Evolutionary conservation across 2,888 invertebrate species (phyloP).

Genomic region (Amblyjoppa fuscipennis): DNA sequence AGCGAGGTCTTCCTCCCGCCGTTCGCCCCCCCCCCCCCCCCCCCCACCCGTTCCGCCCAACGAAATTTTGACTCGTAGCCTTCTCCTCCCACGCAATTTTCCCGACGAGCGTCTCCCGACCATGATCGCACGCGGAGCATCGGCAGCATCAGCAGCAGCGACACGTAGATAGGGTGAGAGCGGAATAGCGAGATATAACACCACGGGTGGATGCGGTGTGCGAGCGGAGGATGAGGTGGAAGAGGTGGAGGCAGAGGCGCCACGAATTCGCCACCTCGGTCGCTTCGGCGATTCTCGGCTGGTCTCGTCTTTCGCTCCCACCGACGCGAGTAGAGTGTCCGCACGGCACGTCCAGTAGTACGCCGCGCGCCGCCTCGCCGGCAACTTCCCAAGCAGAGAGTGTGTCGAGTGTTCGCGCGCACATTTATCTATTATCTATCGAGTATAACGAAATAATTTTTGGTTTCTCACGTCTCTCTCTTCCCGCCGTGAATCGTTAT

Average conservation of each 20-base stretch:
- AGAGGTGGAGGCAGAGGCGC: slow-evolving; percentile 73
- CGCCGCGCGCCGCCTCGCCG: slow-evolving; percentile 83
- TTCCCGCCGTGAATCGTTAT: background rate
- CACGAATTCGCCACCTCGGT: slow-evolving; percentile 78
- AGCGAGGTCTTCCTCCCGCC: background rate
- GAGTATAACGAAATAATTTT: slow-evolving; percentile 32
- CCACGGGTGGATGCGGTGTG: slow-evolving; percentile 16
- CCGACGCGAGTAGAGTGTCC: slow-evolving; percentile 39
- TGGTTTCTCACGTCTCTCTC: background rate
- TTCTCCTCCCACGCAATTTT: slow-evolving; percentile 52
- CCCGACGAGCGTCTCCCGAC: slow-evolving; percentile 31
- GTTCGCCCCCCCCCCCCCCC: background rate
- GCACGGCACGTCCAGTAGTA: slow-evolving; percentile 74
- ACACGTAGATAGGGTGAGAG: background rate
- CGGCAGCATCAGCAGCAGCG: background rate
- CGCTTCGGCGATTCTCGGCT: slow-evolving; percentile 74
- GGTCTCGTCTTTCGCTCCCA: slow-evolving; percentile 64
- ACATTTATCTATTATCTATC: slow-evolving; percentile 41
- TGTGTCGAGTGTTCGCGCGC: slow-evolving; percentile 27
- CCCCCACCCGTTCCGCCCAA: background rate
- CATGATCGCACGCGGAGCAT: slow-evolving; percentile 30
- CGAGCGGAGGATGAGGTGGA: slow-evolving; percentile 20
- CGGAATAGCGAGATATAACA: slow-evolving; percentile 8
- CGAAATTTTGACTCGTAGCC: slow-evolving; percentile 7
- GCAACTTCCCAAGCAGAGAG: slow-evolving; percentile 70